These are phyloP conservation scores for Craterocephalus amniculus DNA, from an alignment of 2,797 vertebrate genomes.

Conservation along the genomic window DNA sequence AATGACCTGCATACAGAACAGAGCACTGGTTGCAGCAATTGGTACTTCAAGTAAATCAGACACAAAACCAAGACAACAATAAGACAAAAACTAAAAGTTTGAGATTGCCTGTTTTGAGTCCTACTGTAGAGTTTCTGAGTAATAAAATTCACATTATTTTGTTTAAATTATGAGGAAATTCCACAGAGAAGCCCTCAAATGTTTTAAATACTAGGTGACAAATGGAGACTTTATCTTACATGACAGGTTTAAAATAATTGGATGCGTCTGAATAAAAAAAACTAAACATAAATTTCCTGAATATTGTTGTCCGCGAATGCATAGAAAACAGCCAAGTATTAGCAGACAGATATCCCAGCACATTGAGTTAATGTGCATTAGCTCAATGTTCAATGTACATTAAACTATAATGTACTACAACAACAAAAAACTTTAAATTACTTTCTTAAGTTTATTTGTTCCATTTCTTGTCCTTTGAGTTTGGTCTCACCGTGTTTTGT, in stretches of 20 bases:
- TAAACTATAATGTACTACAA: background rate
- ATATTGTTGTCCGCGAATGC: background rate
- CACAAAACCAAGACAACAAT: background rate
- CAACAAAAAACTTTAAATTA: background rate
- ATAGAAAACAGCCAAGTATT: background rate
- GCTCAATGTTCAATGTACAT: too few species aligned
- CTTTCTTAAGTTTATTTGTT: background rate
- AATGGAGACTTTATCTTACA: too few species aligned
- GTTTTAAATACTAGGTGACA: background rate
- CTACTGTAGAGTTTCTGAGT: background rate
- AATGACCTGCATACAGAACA: slow-evolving; percentile 64
- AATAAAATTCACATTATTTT: too few species aligned
- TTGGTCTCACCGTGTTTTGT: slow-evolving; percentile 86
- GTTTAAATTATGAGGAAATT: background rate
- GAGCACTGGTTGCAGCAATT: background rate
- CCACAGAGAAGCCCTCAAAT: background rate
- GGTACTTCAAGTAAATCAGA: background rate
- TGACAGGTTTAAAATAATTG: background rate
- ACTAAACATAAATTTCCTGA: background rate
- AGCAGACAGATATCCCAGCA: background rate
- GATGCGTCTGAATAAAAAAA: background rate
- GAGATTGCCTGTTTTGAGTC: background rate
- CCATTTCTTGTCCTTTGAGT: background rate
- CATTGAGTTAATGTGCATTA: background rate
- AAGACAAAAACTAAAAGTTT: background rate